Evolutionary conservation across 2,797 vertebrate species (phyloP).

Genomic region (Knipowitschia caucasica): DNA sequence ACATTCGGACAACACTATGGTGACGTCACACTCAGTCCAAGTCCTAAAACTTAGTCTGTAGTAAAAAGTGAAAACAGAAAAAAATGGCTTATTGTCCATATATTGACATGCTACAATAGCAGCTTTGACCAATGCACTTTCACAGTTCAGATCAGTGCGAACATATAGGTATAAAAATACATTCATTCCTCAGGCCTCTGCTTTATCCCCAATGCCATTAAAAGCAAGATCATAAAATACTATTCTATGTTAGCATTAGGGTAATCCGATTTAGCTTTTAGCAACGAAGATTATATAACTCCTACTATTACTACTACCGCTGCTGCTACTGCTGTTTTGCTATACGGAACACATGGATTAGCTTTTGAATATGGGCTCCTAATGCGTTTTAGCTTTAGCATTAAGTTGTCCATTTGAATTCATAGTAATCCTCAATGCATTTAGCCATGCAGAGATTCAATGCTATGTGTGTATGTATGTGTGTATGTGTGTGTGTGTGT

Average conservation of each 20-base stretch:
- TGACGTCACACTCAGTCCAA: no score
- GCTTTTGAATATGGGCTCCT: background rate
- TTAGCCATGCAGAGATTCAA: no score
- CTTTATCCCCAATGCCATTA: background rate
- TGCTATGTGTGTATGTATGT: no score
- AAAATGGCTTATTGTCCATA: background rate
- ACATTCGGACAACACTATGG: no score
- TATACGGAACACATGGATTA: background rate
- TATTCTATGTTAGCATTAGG: slow-evolving; percentile 1
- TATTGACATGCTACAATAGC: background rate
- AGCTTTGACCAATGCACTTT: background rate
- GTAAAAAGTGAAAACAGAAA: no score
- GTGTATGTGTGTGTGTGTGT: no score
- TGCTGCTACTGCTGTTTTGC: background rate
- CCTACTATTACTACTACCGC: background rate
- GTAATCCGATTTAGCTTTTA: background rate
- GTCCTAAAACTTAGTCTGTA: no score
- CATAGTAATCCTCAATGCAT: background rate
- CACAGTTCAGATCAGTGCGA: background rate
- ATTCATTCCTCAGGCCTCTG: background rate
- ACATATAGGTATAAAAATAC: slow-evolving; percentile 2
- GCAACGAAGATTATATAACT: slow-evolving; percentile 1
- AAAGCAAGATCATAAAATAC: background rate
- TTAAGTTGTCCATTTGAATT: slow-evolving; percentile 1
- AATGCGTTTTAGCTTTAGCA: slow-evolving; percentile 1